These are phyloP conservation scores for Coelogynopora nodosa DNA, from an alignment of 2,888 invertebrate species.

Conservation along the genomic window DNA sequence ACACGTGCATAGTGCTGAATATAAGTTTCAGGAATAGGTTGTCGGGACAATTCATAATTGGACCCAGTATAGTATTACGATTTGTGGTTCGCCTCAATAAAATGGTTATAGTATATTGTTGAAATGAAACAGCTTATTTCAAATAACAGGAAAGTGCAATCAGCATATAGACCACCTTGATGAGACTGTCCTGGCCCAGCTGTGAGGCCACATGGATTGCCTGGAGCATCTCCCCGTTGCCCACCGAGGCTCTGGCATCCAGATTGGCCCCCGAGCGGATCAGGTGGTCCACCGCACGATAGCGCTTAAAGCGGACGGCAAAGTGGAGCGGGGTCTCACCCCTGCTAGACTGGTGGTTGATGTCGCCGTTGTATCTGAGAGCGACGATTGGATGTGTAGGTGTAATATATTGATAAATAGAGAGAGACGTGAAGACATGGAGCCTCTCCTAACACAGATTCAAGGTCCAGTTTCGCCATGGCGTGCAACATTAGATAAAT, in stretches of 20 bases:
- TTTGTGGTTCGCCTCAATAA: no score
- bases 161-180: background rate
- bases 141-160: no score
- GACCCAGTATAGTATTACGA: no score
- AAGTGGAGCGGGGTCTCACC: slow-evolving; percentile 21
- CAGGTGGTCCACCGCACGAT: background rate
- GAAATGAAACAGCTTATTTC: no score
- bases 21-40: no score
- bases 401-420: no score
- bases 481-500: no score
- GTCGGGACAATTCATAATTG: no score
- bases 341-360: background rate
- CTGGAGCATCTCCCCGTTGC: slow-evolving; percentile 39
- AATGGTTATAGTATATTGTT: no score
- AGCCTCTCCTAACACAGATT: background rate
- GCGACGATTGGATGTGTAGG: background rate
- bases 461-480: background rate
- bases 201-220: slow-evolving; percentile 41
- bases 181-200: slow-evolving; percentile 22
- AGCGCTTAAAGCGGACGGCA: background rate
- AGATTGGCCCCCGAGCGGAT: slow-evolving; percentile 38
- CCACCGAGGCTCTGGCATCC: slow-evolving; percentile 22
- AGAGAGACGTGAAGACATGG: background rate
- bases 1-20: no score
- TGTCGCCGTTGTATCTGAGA: background rate